phyloP scores from a whole-genome alignment of 1,140 invertebrate genomes.

The Argopecten irradians region DNA sequence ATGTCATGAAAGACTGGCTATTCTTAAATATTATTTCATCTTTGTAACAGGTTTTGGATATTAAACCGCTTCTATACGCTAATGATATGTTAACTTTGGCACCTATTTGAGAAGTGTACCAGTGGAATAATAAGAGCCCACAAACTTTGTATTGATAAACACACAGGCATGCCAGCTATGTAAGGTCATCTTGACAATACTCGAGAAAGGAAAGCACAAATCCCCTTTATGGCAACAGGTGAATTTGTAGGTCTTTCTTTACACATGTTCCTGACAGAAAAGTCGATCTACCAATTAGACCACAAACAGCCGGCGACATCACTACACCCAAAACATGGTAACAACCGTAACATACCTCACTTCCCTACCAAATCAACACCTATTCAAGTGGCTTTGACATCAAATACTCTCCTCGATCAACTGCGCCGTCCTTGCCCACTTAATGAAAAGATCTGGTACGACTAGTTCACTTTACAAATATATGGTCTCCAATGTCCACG shows the following conservation, averaged over 20 bases:
- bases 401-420: neutral
- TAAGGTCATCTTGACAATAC: neutral
- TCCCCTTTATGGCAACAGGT: neutral
- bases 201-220: neutral
- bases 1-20: too few species aligned
- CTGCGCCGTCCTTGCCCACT: neutral
- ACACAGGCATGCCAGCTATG: neutral
- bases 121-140: neutral
- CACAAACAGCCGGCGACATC: neutral
- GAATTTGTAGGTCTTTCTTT: neutral
- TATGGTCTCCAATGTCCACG: too few species aligned
- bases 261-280: neutral
- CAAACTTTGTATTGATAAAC: neutral
- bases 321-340: slow-evolving; percentile 5
- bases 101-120: neutral
- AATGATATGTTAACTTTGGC: neutral
- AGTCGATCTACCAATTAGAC: neutral
- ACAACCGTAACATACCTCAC: neutral
- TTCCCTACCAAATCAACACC: neutral
- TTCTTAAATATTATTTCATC: neutral
- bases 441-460: neutral
- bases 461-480: too few species aligned
- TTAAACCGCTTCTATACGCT: neutral
- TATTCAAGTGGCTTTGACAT: neutral
- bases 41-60: neutral